A percentile compares a stretch with the other conserved stretches of the same genome.
Conservation (phyloP, 23 tunicate species). For the Halocynthia roretzi region DNA sequence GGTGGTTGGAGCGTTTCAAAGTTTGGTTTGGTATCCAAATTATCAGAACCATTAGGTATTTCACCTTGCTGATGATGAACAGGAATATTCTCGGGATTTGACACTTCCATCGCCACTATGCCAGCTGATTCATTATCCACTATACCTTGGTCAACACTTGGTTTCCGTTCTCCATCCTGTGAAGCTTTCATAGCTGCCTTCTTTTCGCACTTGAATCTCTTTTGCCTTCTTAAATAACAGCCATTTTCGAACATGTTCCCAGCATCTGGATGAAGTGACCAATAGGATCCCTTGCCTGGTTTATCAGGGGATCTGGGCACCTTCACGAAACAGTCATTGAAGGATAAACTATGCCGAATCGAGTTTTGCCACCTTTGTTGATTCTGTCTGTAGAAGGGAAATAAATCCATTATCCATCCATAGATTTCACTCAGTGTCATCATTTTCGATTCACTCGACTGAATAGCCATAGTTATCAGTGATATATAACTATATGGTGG, state of each 20-base stretch:
- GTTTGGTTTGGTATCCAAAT: conserved; percentile 47
- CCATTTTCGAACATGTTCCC: conserved; percentile 99
- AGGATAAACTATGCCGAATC: conserved; percentile 90
- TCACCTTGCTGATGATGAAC: conserved; percentile 8
- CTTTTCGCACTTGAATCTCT: conserved; percentile 86
- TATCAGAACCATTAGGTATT: conserved; percentile 18
- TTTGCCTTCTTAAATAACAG: conserved; percentile 90
- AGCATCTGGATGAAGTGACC: conserved; percentile 99
- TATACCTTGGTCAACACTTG: conserved; percentile 9
- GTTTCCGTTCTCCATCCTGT: conserved; percentile 30
- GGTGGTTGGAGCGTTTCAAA: conserved; percentile 27
- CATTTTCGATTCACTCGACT: conserved; percentile 84
- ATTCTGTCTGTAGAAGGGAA: conserved; percentile 90
- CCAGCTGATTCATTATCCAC: conserved; percentile 13
- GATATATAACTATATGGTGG: conserved; percentile 94
- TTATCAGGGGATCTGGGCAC: conserved; percentile 94
- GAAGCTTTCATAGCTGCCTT: conserved; percentile 65
- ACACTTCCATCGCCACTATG: conserved; percentile 11
- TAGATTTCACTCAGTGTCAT: conserved; percentile 96
- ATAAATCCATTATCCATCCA: conserved; percentile 98
- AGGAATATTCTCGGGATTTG: conserved; percentile 4
- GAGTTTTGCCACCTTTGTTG: conserved; percentile 99
- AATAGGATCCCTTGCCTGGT: conserved; percentile 99
- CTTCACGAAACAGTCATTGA: conserved; percentile 97
- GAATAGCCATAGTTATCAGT: conserved; percentile 86